These are phyloP conservation scores for Drosophila pallidifrons DNA, from an alignment of 1,140 invertebrate species.

Conservation along the genomic window DNA sequence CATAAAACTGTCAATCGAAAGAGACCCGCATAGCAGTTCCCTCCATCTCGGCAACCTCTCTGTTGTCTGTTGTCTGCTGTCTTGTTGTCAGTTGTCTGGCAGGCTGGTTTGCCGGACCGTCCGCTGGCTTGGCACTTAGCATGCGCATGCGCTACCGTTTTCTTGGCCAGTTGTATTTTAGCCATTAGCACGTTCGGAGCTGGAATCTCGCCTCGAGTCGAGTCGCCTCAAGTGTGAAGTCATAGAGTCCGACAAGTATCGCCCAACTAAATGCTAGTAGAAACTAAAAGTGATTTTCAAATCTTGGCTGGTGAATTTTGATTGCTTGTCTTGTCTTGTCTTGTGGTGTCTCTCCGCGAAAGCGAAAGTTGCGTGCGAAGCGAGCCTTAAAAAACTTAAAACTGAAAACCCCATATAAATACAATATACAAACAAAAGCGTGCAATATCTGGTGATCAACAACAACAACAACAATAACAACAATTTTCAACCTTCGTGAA, in stretches of 20 bases:
- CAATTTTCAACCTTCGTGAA: constrained; percentile 36
- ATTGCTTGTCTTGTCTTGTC: constrained; percentile 1
- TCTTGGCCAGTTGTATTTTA: constrained; percentile 82
- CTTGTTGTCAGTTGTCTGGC: constrained; percentile 19
- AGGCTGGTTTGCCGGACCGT: constrained; percentile 17
- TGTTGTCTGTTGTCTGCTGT: constrained; percentile 26
- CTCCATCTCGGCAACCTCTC: not conserved
- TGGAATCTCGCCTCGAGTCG: constrained; percentile 63
- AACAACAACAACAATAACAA: constrained; percentile 18
- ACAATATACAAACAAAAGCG: constrained; percentile 30
- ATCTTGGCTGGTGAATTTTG: constrained; percentile 20
- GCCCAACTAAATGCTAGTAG: constrained; percentile 24
- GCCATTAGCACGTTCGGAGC: constrained; percentile 84
- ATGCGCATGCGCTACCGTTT: constrained; percentile 80
- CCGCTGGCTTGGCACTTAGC: constrained; percentile 56
- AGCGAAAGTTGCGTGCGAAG: constrained; percentile 74
- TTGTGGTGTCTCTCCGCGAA: constrained; percentile 48
- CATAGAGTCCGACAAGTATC: constrained; percentile 13
- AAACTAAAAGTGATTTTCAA: constrained; percentile 69
- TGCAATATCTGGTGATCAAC: constrained; percentile 10
- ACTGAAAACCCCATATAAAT: constrained; percentile 21
- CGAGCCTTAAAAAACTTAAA: constrained; percentile 41
- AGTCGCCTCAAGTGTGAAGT: constrained; percentile 60
- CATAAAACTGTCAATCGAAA: constrained; percentile 50
- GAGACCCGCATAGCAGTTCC: not conserved